Evolutionary conservation across 2,113 vertebrate species (phyloP).

Genomic region (Tetrao urogallus): DNA sequence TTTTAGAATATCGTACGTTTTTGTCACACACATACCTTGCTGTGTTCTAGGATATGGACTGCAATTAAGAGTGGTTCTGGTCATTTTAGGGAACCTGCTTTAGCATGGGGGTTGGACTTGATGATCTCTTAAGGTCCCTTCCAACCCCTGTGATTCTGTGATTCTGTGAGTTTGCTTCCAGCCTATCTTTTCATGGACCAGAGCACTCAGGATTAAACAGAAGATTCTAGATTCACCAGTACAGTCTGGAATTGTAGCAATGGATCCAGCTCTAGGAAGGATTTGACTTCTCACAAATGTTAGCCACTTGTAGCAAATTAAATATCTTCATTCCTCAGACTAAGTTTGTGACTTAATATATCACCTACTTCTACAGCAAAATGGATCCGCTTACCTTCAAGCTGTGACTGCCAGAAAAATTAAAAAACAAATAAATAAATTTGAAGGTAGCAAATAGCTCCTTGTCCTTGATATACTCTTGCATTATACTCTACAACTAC

Average conservation of each 20-base stretch:
- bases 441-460: background rate
- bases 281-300: background rate
- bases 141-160: too few species aligned
- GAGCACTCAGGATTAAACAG: background rate
- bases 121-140: too few species aligned
- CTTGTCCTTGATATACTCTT: background rate
- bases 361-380: background rate
- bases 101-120: too few species aligned
- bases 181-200: background rate
- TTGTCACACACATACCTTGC: background rate
- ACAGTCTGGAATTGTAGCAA: background rate
- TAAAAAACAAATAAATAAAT: background rate
- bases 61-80: background rate
- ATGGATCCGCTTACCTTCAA: background rate
- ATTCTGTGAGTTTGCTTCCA: background rate
- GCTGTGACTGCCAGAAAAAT: background rate
- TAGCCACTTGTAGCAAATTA: background rate
- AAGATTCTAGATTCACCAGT: background rate
- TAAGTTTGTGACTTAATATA: background rate
- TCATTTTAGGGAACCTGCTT: background rate
- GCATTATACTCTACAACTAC: background rate
- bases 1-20: background rate
- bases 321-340: background rate
- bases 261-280: background rate
- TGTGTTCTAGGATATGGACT: background rate